phyloP scores from a whole-genome alignment of 2,888 invertebrate species.

The Ennomos fuscantarius region DNA sequence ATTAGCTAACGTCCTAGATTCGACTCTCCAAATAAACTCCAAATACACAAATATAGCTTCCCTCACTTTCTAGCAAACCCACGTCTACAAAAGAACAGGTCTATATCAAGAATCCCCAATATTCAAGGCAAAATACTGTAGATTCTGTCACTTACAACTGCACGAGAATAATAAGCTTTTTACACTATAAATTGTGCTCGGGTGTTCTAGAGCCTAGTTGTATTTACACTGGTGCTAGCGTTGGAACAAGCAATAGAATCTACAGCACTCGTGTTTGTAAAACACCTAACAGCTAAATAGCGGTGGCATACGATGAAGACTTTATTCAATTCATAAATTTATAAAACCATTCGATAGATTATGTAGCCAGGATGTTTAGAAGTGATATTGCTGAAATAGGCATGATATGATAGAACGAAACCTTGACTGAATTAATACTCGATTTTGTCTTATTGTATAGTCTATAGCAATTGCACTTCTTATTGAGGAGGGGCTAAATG shows the following conservation, averaged over 20 bases:
- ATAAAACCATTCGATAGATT: constrained; percentile 10
- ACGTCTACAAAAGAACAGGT: neutral
- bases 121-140: constrained; percentile 45
- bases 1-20: neutral
- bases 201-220: constrained; percentile 39
- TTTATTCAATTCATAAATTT: constrained; percentile 2
- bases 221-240: constrained; percentile 56
- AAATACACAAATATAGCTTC: neutral
- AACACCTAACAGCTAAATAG: constrained; percentile 32
- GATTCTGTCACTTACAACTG: constrained; percentile 58
- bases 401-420: no score
- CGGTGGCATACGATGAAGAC: constrained; percentile 17
- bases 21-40: neutral
- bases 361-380: constrained; percentile 1
- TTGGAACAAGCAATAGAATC: constrained; percentile 65
- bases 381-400: constrained; percentile 5
- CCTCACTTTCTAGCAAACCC: neutral
- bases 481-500: constrained; percentile 3
- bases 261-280: constrained; percentile 54
- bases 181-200: constrained; percentile 37
- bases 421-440: no score
- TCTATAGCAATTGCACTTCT: constrained; percentile 13
- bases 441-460: neutral
- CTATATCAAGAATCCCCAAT: constrained; percentile 20
- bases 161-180: constrained; percentile 31